These are phyloP conservation scores for Arremon aurantiirostris DNA, from an alignment of 2,797 vertebrate genomes.

Conservation along the genomic window DNA sequence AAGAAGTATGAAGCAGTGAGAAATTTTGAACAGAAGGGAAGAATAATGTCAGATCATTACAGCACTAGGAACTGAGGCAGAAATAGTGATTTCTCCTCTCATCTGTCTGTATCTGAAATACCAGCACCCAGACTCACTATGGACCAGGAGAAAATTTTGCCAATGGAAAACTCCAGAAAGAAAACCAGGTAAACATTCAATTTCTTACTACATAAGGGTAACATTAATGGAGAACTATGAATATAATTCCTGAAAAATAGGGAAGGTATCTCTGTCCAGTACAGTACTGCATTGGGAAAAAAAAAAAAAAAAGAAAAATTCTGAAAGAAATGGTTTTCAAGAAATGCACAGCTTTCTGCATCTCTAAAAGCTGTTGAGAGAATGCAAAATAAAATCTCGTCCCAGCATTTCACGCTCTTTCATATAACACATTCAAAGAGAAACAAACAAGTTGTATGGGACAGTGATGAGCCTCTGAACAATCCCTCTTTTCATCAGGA, in stretches of 20 bases:
- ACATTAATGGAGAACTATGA: background rate
- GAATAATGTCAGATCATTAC: background rate
- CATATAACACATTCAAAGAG: background rate
- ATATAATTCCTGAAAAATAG: background rate
- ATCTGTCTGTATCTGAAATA: background rate
- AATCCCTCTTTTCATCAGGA: conserved; percentile 39
- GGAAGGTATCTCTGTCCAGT: background rate
- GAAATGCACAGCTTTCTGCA: background rate
- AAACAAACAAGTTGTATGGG: background rate
- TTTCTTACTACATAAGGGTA: background rate
- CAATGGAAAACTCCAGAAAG: background rate
- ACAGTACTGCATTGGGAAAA: background rate
- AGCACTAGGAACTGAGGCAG: background rate
- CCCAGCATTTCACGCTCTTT: background rate
- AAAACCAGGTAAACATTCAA: background rate
- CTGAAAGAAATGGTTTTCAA: background rate
- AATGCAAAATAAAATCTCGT: background rate
- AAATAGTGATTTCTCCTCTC: background rate
- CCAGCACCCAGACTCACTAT: background rate
- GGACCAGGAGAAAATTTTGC: background rate
- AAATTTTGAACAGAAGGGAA: background rate
- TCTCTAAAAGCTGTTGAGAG: background rate
- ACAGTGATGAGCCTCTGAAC: background rate
- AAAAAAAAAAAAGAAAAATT: background rate
- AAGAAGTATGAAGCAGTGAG: background rate